Percentiles rank a stretch among this genome's conserved stretches.
Evolutionary conservation across 2,888 invertebrate species (phyloP).

Genomic region (Agriopis leucophaearia): DNA sequence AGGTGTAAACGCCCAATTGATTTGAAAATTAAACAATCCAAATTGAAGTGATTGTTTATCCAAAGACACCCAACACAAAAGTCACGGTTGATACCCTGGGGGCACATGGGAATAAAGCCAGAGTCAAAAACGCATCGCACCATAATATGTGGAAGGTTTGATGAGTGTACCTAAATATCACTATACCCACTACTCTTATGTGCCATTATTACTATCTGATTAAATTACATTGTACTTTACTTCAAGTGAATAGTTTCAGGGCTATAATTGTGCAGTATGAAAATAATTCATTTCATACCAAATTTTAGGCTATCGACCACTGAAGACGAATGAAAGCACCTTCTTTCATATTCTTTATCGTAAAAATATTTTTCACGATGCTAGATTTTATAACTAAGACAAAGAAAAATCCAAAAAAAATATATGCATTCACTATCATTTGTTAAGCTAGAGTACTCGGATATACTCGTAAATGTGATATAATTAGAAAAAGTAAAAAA

Average conservation of each 20-base stretch:
- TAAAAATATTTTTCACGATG: constrained; percentile 54
- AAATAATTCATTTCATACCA: background rate
- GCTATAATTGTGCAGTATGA: background rate
- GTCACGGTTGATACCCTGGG: background rate
- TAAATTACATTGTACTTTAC: constrained; percentile 59
- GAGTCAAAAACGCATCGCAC: background rate
- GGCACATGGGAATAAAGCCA: background rate
- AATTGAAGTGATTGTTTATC: too few species aligned
- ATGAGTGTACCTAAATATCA: constrained; percentile 20
- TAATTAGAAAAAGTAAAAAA: constrained; percentile 47
- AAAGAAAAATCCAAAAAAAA: constrained; percentile 64
- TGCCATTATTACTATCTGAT: constrained; percentile 59
- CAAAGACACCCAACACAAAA: too few species aligned
- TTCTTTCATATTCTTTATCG: constrained; percentile 27
- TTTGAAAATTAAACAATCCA: too few species aligned
- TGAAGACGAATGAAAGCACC: background rate
- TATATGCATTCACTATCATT: constrained; percentile 61
- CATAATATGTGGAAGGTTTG: background rate
- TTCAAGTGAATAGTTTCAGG: constrained; percentile 57
- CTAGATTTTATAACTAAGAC: constrained; percentile 63
- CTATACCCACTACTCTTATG: constrained; percentile 55
- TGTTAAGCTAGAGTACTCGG: constrained; percentile 67
- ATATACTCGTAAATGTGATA: constrained; percentile 84
- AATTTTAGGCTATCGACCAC: constrained; percentile 4
- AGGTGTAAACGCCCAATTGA: too few species aligned